A percentile compares a stretch with the other conserved stretches of the same genome.
phyloP scores from a whole-genome alignment of 2,797 vertebrate species.

The Scomberomorus guttatus region DNA sequence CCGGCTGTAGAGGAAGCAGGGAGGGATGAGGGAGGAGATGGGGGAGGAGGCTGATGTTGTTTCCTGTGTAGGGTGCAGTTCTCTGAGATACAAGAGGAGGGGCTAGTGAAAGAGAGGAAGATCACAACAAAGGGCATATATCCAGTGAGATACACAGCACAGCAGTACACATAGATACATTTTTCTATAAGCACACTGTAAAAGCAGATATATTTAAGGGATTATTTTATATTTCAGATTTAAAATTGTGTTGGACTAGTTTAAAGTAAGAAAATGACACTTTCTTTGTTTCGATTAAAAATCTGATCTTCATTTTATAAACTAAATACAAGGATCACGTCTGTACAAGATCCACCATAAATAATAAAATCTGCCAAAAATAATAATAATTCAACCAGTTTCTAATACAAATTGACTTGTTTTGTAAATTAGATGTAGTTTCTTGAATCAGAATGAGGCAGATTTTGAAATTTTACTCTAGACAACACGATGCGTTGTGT shows the following conservation, averaged over 20 bases:
- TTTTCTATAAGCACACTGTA: background rate
- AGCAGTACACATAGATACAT: slow-evolving; percentile 21
- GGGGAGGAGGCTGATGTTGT: slow-evolving; percentile 64
- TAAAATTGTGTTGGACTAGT: background rate
- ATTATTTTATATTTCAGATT: background rate
- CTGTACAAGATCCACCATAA: background rate
- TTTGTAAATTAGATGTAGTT: background rate
- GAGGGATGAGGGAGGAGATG: slow-evolving; percentile 76
- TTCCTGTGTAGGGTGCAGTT: slow-evolving; percentile 85
- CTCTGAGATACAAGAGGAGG: slow-evolving; percentile 86
- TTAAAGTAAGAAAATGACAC: background rate
- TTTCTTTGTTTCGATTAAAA: background rate
- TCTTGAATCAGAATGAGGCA: background rate
- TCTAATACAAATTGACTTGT: background rate
- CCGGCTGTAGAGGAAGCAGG: slow-evolving; percentile 78
- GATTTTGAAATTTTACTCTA: background rate
- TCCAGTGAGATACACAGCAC: slow-evolving; percentile 41
- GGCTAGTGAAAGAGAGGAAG: slow-evolving; percentile 70
- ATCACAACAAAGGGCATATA: slow-evolving; percentile 46
- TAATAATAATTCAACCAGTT: too few relatives aligned
- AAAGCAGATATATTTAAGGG: background rate
- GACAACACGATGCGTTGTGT: background rate
- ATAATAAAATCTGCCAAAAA: too few relatives aligned
- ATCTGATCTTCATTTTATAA: background rate
- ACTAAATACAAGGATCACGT: background rate